Evolutionary conservation across 2,888 invertebrate species (phyloP).

Genomic region (Acleris cristana): DNA sequence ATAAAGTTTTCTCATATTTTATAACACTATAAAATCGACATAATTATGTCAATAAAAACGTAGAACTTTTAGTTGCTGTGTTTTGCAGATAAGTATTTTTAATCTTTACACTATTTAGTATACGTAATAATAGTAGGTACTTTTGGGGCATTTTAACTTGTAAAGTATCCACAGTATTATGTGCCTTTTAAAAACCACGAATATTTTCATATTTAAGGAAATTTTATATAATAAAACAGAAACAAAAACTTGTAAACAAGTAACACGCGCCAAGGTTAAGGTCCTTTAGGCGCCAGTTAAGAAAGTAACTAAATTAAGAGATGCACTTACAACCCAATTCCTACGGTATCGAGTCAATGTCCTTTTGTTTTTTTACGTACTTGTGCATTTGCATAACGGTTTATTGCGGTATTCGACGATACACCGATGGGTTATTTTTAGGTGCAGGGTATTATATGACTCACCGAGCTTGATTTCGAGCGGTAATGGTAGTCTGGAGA

Average conservation of each 20-base stretch:
- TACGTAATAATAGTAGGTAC: no score
- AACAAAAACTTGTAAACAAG: no score
- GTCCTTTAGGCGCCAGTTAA: no score
- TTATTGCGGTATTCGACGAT: constrained; percentile 9
- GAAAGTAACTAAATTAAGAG: constrained; percentile 7
- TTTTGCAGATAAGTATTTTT: not conserved
- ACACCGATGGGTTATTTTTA: constrained; percentile 21
- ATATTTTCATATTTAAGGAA: no score
- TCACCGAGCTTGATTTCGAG: constrained; percentile 15
- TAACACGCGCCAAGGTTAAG: no score
- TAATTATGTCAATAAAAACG: constrained; percentile 9
- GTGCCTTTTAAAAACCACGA: no score
- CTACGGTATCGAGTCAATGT: constrained; percentile 19
- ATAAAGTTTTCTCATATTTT: constrained; percentile 13
- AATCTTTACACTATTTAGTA: not conserved
- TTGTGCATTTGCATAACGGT: constrained; percentile 30
- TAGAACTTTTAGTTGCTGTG: not conserved
- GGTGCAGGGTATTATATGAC: constrained; percentile 17
- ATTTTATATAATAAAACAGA: no score
- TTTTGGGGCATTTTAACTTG: no score
- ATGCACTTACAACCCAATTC: constrained; percentile 5
- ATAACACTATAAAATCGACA: constrained; percentile 9
- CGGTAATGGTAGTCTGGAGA: constrained; percentile 22
- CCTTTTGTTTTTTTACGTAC: constrained; percentile 22
- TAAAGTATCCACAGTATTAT: no score